Conservation (phyloP, 2,888 invertebrate genomes). For the Junonia oenone region DNA sequence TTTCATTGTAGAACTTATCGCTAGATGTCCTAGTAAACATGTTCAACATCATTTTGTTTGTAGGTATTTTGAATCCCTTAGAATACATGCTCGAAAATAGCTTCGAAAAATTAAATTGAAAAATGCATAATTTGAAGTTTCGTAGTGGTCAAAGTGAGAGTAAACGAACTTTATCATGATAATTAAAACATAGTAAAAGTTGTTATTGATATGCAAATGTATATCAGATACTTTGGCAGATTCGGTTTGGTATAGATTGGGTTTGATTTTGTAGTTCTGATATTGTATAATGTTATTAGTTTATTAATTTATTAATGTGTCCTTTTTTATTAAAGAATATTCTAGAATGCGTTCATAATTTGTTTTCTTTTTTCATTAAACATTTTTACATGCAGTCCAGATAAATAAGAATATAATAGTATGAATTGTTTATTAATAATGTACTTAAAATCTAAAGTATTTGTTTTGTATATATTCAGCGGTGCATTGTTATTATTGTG, state of each 20-base stretch:
- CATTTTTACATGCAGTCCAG: background rate
- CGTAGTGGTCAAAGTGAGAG: too few species aligned
- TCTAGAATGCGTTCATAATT: background rate
- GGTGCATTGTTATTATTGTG: conserved; percentile 29
- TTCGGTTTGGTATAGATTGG: background rate
- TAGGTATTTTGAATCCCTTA: too few species aligned
- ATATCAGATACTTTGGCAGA: too few species aligned
- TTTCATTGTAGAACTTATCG: too few species aligned
- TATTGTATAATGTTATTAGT: background rate
- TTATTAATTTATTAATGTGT: background rate
- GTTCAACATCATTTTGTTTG: too few species aligned
- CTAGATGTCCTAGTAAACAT: too few species aligned
- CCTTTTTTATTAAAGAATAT: background rate
- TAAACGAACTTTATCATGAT: too few species aligned
- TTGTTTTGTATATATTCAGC: conserved; percentile 21
- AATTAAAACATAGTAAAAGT: too few species aligned
- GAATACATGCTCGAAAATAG: too few species aligned
- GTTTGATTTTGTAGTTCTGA: background rate
- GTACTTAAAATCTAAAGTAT: conserved; percentile 14
- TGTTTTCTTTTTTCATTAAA: background rate
- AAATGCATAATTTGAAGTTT: too few species aligned
- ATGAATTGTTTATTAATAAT: background rate
- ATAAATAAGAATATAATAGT: background rate
- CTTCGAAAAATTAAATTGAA: too few species aligned
- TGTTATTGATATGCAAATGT: too few species aligned